Evolutionary conservation across 2,797 vertebrate genomes (phyloP).

Genomic region (Zenarchopterus dispar): DNA sequence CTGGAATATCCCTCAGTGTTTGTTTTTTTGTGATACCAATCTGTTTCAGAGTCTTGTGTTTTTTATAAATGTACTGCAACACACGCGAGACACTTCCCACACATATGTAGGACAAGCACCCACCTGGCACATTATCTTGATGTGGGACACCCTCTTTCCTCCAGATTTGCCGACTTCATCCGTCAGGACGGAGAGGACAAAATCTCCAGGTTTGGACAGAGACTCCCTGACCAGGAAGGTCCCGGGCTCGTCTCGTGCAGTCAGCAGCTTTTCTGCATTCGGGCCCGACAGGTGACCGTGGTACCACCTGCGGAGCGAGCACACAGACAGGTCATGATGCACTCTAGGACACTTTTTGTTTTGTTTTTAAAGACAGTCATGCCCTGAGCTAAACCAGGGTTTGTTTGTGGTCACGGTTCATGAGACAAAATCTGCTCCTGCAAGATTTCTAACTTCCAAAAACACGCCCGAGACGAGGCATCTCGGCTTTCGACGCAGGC

Average conservation of each 20-base stretch:
- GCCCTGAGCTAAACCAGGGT: background rate
- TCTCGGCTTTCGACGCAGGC: background rate
- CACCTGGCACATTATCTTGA: constrained; percentile 96
- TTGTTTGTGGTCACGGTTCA: background rate
- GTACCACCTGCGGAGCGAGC: constrained; percentile 87
- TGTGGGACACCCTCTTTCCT: constrained; percentile 87
- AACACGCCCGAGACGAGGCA: background rate
- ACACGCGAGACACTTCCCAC: no score
- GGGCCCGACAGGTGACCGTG: constrained; percentile 93
- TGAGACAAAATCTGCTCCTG: background rate
- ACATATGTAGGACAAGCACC: constrained; percentile 29
- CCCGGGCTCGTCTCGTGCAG: constrained; percentile 85
- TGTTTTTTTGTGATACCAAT: constrained; percentile 16
- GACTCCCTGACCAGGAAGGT: constrained; percentile 96
- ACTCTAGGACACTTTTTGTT: no score
- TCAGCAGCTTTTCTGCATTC: constrained; percentile 90
- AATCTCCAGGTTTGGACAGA: constrained; percentile 95
- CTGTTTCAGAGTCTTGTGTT: background rate
- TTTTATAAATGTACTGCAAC: constrained; percentile 9
- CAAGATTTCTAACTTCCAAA: background rate
- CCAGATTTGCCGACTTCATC: constrained; percentile 82
- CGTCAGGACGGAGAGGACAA: constrained; percentile 91
- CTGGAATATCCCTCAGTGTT: constrained; percentile 46
- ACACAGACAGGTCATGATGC: background rate
- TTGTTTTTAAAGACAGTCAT: background rate